Evolutionary conservation across 2,888 invertebrate species (phyloP).

Genomic region (Netelia fuscicornis): DNA sequence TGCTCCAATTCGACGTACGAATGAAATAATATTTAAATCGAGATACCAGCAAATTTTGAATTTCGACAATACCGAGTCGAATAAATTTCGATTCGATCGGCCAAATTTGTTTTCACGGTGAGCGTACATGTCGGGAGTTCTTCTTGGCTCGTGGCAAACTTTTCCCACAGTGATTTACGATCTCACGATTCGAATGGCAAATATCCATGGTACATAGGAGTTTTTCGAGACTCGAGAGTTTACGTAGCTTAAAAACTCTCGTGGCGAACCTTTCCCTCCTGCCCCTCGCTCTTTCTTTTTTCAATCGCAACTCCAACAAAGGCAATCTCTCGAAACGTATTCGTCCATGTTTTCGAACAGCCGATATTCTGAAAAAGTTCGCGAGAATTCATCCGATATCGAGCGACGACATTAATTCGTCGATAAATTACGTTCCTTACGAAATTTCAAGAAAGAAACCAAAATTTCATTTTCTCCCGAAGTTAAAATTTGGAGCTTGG

Average conservation of each 20-base stretch:
- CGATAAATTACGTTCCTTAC: neutral
- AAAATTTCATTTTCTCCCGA: too few relatives aligned
- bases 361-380: constrained; percentile 44
- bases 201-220: constrained; percentile 55
- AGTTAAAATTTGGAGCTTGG: too few relatives aligned
- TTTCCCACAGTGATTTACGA: constrained; percentile 77
- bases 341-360: constrained; percentile 69
- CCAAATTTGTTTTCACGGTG: neutral
- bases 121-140: neutral
- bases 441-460: too few relatives aligned
- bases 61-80: too few relatives aligned
- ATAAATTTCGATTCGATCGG: neutral
- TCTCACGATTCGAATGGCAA: constrained; percentile 75
- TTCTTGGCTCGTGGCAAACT: constrained; percentile 75
- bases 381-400: constrained; percentile 22
- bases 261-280: constrained; percentile 6
- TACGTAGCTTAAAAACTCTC: constrained; percentile 43
- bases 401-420: neutral
- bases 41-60: too few relatives aligned
- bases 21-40: too few relatives aligned
- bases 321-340: constrained; percentile 71
- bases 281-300: constrained; percentile 55
- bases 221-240: constrained; percentile 48
- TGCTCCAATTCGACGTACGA: too few relatives aligned
- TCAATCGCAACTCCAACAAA: constrained; percentile 72